Base-by-base conservation (phyloP, 2,797 vertebrate genomes). In the Neosilurus hyrtlii region DNA sequence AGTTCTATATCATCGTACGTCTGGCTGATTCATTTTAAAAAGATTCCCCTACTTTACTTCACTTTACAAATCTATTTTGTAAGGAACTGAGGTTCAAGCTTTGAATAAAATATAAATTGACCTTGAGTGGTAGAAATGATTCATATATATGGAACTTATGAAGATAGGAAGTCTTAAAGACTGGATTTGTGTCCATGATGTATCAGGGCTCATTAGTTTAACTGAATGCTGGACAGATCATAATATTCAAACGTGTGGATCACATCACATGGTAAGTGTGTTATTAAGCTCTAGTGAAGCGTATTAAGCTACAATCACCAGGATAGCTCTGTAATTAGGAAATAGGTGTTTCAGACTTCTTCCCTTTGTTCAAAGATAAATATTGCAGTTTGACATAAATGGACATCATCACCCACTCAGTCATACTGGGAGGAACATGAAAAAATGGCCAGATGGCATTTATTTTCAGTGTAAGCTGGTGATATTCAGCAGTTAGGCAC, bases 361-460 rank as follows among this genome's bases (percentile, higher is more conserved):
- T 15, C 30, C 16, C 0, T 18, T 35, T 22, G 67, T 49, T 12
- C 49, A 3, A 70, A 70, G 18, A 68, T 12, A 1, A 35, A 2
- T 70, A 10, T 70, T 49, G 43, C 67, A 49, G 67, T n/a, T 70
- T 52, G 6, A 15, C 37, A 49, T 70, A 67, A 37, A 37, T 35
- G 26, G 24, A 2, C 26, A 30, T 22, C 37, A 12, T 68, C 9
- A 49, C 18, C n/a, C 37, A 49, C 49, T 70, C 24, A 73, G 20
- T 26, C 71, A 30, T 56, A 24, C 71, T 54, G 15, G 51, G 70
- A 18, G 15, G 52, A 73, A 73, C 24, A 54, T 73, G n/a, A 73
- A 73, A 54, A 73, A 26, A 12, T 54, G 51, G 49, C 51, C 70
- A 73, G 70, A 73, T 54, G 24, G 52, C 51, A 73, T 30, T 54